Evolutionary conservation across 2,888 invertebrate species (phyloP).

Genomic region (Papilio gigon): DNA sequence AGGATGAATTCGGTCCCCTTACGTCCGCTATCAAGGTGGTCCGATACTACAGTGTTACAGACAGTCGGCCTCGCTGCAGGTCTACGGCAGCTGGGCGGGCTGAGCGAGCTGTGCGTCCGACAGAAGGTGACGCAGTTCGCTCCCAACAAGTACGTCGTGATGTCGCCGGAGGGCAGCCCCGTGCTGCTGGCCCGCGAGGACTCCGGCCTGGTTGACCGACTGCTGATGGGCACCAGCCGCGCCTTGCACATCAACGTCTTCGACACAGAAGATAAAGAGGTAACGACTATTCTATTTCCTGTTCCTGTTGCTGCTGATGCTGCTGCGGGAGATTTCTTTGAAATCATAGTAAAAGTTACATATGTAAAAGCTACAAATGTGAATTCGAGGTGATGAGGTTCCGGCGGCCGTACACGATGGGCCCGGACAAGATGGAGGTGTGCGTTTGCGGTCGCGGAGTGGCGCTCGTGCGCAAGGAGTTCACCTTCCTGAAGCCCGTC

Average conservation of each 20-base stretch:
- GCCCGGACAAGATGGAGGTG: constrained; percentile 62
- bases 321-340: too few relatives aligned
- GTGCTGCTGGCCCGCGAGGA: constrained; percentile 56
- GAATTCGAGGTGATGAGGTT: constrained; percentile 57
- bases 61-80: neutral
- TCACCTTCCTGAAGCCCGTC: constrained; percentile 60
- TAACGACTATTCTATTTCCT: too few relatives aligned
- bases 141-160: constrained; percentile 57
- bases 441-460: constrained; percentile 52
- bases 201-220: constrained; percentile 49
- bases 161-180: constrained; percentile 49
- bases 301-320: too few relatives aligned
- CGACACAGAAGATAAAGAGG: constrained; percentile 54
- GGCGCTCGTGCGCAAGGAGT: constrained; percentile 59
- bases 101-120: constrained; percentile 50
- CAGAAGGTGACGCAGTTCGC: constrained; percentile 53
- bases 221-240: constrained; percentile 54
- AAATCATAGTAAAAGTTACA: too few relatives aligned
- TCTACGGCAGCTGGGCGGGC: constrained; percentile 42
- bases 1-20: neutral
- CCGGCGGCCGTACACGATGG: constrained; percentile 59
- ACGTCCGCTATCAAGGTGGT: too few relatives aligned
- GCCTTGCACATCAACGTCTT: constrained; percentile 57
- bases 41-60: neutral
- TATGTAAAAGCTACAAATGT: neutral